Percentiles rank a stretch among this genome's conserved stretches.
phyloP scores from a whole-genome alignment of 2,888 invertebrate species.

The Branchipolynoe longqiensis region DNA sequence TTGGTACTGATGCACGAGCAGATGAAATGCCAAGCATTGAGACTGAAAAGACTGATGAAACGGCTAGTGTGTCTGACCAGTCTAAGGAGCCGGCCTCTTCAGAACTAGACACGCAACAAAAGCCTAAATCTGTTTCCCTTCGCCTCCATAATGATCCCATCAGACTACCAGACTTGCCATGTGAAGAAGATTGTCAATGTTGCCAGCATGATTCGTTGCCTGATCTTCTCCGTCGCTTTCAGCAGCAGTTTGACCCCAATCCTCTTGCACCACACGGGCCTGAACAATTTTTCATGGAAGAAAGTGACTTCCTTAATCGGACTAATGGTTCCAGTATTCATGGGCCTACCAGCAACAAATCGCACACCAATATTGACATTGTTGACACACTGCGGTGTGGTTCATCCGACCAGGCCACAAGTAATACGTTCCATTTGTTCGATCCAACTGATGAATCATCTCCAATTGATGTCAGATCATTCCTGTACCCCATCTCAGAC shows the following conservation, averaged over 20 bases:
- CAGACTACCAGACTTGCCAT: conserved; percentile 55
- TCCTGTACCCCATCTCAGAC: conserved; percentile 51
- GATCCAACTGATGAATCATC: conserved; percentile 16
- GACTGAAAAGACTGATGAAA: conserved; percentile 53
- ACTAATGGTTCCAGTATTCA: conserved; percentile 43
- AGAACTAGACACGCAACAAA: neutral
- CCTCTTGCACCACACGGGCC: conserved; percentile 26
- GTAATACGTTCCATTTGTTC: conserved; percentile 24
- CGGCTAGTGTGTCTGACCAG: conserved; percentile 37
- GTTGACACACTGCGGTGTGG: conserved; percentile 29
- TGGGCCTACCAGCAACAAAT: conserved; percentile 44
- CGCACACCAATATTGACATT: conserved; percentile 13
- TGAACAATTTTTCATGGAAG: conserved; percentile 37
- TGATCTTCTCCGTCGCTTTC: conserved; percentile 51
- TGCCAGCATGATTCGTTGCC: conserved; percentile 58
- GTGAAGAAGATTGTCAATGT: conserved; percentile 58
- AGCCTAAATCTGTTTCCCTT: conserved; percentile 12
- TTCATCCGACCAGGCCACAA: conserved; percentile 25
- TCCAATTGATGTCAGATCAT: conserved; percentile 56
- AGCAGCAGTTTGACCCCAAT: conserved; percentile 46
- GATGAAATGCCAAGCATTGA: conserved; percentile 54
- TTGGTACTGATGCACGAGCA: conserved; percentile 34
- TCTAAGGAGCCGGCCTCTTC: conserved; percentile 48
- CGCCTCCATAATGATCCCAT: conserved; percentile 41
- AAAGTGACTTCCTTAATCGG: conserved; percentile 25